Evolutionary conservation across 2,113 vertebrate genomes (phyloP).

Genomic region (Tetrao urogallus): DNA sequence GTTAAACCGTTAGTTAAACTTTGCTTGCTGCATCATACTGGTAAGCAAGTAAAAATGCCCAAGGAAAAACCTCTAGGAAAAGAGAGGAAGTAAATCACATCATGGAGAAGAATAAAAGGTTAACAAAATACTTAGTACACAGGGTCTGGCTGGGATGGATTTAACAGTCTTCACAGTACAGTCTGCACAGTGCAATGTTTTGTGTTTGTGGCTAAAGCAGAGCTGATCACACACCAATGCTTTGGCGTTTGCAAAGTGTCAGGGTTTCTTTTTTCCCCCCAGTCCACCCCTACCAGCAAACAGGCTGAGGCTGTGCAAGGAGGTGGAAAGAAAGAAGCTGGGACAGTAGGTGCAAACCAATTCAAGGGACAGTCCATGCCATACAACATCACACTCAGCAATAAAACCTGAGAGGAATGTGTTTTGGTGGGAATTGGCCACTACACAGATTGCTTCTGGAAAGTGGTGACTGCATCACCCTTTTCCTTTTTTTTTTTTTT

Average conservation of each 20-base stretch:
- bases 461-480: not conserved
- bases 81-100: not conserved
- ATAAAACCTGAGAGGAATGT: not conserved
- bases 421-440: not conserved
- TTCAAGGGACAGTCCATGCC: not conserved
- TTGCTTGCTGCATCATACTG: not conserved
- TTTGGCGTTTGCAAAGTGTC: not conserved
- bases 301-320: not conserved
- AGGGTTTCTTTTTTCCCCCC: not conserved
- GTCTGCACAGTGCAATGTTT: rapidly evolving
- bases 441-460: not conserved
- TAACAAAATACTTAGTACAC: not conserved
- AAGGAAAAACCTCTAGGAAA: not conserved
- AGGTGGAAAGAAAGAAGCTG: not conserved
- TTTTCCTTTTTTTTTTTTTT: not conserved
- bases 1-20: not conserved
- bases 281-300: not conserved
- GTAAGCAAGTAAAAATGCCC: conserved; percentile 7
- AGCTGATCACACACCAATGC: not conserved
- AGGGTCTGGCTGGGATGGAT: not conserved
- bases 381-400: not conserved
- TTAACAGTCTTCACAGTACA: not conserved
- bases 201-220: not conserved
- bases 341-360: not conserved
- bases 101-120: not conserved